phyloP scores from a whole-genome alignment of 2,797 vertebrate genomes.

The Sebastes matsubarae region DNA sequence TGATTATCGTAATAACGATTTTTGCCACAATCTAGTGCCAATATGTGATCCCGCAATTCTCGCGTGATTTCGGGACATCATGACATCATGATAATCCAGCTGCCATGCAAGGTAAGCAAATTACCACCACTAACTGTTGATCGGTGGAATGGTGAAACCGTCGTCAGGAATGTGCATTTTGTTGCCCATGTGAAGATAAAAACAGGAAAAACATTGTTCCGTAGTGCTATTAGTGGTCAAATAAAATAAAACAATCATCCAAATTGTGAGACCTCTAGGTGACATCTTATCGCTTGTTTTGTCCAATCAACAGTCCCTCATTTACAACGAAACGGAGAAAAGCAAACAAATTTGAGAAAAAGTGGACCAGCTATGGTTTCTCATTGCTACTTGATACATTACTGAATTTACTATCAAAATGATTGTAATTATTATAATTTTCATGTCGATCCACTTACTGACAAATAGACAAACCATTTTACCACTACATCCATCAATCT shows the following conservation, averaged over 20 bases:
- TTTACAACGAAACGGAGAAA: not conserved
- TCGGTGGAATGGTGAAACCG: accelerated
- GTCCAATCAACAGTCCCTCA: not conserved
- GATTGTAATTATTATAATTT: not conserved
- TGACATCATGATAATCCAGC: not conserved
- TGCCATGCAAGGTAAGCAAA: not conserved
- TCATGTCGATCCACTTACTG: not conserved
- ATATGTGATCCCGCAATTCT: too few relatives aligned
- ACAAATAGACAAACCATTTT: not conserved
- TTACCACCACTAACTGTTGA: not conserved
- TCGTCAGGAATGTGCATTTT: not conserved
- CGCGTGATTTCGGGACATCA: too few relatives aligned
- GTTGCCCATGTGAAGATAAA: not conserved
- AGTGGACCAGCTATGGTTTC: accelerated
- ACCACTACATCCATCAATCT: not conserved
- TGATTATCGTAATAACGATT: too few relatives aligned
- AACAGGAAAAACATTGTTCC: not conserved
- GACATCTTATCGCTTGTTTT: too few relatives aligned
- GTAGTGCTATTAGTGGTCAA: not conserved
- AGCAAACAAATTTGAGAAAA: not conserved
- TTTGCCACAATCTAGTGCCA: too few relatives aligned
- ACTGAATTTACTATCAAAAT: not conserved
- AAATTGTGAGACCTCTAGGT: too few relatives aligned
- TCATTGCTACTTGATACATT: not conserved
- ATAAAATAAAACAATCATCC: not conserved